Evolutionary conservation across 1,140 invertebrate genomes (phyloP).

Genomic region (Eurosta solidaginis): DNA sequence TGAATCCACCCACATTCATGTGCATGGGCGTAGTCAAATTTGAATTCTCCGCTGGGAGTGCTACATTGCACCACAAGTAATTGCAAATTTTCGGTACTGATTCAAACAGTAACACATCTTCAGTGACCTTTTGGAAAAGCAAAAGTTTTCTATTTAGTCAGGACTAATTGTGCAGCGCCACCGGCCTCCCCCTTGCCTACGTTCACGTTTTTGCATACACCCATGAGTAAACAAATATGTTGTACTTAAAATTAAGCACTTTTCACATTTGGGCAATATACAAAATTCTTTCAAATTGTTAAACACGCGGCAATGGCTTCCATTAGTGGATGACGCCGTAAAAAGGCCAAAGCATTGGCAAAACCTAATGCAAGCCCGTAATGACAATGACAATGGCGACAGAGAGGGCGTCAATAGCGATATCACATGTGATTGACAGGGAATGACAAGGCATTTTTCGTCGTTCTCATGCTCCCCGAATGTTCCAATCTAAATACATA

Average conservation of each 20-base stretch:
- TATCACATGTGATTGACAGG: slow-evolving; percentile 31
- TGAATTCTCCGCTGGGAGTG: too few relatives aligned
- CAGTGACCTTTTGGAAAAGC: too few relatives aligned
- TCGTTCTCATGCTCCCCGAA: not conserved
- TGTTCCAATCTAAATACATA: too few relatives aligned
- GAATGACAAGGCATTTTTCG: slow-evolving; percentile 30
- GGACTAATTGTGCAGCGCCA: too few relatives aligned
- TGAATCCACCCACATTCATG: too few relatives aligned
- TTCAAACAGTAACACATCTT: too few relatives aligned
- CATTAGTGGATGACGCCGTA: slow-evolving; percentile 26
- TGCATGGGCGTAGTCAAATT: too few relatives aligned
- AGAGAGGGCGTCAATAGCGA: not conserved
- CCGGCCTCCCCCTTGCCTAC: too few relatives aligned
- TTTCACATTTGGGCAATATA: not conserved
- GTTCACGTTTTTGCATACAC: not conserved
- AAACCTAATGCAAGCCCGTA: not conserved
- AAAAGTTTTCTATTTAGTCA: too few relatives aligned
- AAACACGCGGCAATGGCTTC: slow-evolving; percentile 1
- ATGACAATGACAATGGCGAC: not conserved
- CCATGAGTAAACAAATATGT: not conserved
- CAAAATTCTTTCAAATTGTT: not conserved
- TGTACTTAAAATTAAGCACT: not conserved
- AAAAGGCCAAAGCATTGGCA: not conserved
- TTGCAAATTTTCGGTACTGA: too few relatives aligned
- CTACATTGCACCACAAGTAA: too few relatives aligned